A percentile compares a stretch with the other conserved stretches of the same genome.
Evolutionary conservation across 2,113 vertebrate genomes (phyloP).

Genomic region (Cephalophus harveyi): DNA sequence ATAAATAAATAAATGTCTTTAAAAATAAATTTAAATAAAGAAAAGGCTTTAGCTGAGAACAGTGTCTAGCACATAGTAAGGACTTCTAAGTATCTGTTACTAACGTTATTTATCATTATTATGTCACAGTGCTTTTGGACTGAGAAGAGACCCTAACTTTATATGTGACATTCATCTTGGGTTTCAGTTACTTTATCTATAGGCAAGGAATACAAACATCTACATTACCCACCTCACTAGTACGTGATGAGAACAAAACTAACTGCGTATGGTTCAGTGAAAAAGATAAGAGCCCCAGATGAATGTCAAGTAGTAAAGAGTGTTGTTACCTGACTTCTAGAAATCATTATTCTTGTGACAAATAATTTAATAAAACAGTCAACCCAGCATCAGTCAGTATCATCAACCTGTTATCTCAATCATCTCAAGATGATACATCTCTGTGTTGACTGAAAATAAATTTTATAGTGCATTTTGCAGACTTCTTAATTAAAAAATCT

Average conservation of each 20-base stretch:
- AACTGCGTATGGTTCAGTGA: background rate
- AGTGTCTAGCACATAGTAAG: background rate
- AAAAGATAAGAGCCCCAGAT: background rate
- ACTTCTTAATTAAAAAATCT: conserved; percentile 49
- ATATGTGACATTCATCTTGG: background rate
- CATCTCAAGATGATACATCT: conserved; percentile 27
- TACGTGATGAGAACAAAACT: background rate
- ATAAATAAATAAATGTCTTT: background rate
- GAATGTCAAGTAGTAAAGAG: background rate
- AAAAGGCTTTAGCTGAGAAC: background rate
- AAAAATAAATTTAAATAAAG: background rate
- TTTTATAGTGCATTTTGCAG: background rate
- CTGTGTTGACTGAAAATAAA: conserved; percentile 12
- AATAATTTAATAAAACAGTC: conserved; percentile 32
- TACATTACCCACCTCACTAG: background rate
- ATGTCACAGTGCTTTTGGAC: background rate
- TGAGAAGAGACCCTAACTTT: background rate
- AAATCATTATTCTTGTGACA: conserved; percentile 34
- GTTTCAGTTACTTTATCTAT: background rate
- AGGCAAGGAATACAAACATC: background rate
- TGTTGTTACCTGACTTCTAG: conserved; percentile 4
- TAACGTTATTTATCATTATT: background rate
- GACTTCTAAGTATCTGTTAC: background rate
- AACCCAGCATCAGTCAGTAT: background rate
- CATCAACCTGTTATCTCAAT: background rate